These are phyloP conservation scores for Ferdinandea cuprea DNA, from an alignment of 2,888 invertebrate genomes.

Conservation along the genomic window DNA sequence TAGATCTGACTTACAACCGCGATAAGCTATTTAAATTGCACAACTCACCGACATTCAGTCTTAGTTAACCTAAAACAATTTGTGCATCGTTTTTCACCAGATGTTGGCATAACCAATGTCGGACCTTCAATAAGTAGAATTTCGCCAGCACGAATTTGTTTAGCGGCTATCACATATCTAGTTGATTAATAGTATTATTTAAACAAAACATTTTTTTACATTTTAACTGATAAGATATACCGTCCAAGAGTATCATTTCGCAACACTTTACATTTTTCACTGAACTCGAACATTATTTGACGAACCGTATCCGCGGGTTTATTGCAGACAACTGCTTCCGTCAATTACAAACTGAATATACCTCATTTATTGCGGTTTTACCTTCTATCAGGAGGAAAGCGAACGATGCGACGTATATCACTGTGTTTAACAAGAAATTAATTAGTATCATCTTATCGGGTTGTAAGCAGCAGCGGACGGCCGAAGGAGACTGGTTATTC, in stretches of 20 bases:
- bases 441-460: slow-evolving; percentile 55
- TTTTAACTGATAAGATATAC: slow-evolving; percentile 72
- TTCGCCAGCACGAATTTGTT: slow-evolving; percentile 85
- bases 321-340: slow-evolving; percentile 41
- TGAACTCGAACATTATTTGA: slow-evolving; percentile 77
- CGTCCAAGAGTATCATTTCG: slow-evolving; percentile 79
- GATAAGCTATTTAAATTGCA: not conserved
- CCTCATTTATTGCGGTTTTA: slow-evolving; percentile 33
- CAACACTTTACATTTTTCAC: slow-evolving; percentile 79
- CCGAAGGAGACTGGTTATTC: slow-evolving; percentile 5
- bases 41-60: slow-evolving; percentile 79
- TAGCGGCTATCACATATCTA: slow-evolving; percentile 84
- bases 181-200: slow-evolving; percentile 1
- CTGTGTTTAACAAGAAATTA: slow-evolving; percentile 48
- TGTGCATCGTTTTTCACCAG: slow-evolving; percentile 82
- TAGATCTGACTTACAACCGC: not conserved
- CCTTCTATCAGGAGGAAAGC: not conserved
- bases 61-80: slow-evolving; percentile 83
- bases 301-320: slow-evolving; percentile 2
- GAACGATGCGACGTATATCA: not conserved
- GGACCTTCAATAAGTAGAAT: slow-evolving; percentile 85
- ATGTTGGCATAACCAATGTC: slow-evolving; percentile 84
- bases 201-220: slow-evolving; percentile 9
- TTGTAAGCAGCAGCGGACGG: slow-evolving; percentile 28
- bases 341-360: slow-evolving; percentile 45